phyloP scores from a whole-genome alignment of 1,140 invertebrate species.

The Scaptomyza hsui region DNA sequence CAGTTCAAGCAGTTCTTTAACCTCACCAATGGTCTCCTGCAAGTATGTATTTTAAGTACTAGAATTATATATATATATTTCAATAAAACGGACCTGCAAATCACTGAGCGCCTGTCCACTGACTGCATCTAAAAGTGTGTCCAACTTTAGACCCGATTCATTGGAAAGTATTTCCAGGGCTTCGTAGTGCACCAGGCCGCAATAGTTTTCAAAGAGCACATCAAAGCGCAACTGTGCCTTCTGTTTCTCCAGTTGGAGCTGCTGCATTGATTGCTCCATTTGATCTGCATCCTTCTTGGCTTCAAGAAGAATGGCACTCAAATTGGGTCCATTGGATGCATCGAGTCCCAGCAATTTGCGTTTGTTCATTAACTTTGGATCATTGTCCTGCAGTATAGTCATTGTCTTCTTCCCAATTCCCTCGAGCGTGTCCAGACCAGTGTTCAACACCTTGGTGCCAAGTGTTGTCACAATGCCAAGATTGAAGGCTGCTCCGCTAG shows the following conservation, averaged over 20 bases:
- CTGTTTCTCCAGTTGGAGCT: slow-evolving; percentile 86
- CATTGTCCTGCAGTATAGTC: slow-evolving; percentile 95
- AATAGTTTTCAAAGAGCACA: slow-evolving; percentile 93
- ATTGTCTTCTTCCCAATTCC: slow-evolving; percentile 97
- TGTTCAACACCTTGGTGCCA: slow-evolving; percentile 91
- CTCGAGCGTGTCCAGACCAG: slow-evolving; percentile 94
- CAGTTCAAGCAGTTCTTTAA: slow-evolving; percentile 91
- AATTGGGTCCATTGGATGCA: slow-evolving; percentile 85
- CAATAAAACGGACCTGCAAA: slow-evolving; percentile 80
- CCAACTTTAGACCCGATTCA: slow-evolving; percentile 91
- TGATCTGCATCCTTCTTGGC: slow-evolving; percentile 92
- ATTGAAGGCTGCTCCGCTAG: slow-evolving; percentile 50
- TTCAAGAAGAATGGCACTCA: slow-evolving; percentile 89
- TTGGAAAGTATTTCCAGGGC: slow-evolving; percentile 95
- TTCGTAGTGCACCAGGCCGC: slow-evolving; percentile 94
- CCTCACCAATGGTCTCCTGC: slow-evolving; percentile 90
- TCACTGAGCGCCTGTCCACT: slow-evolving; percentile 86
- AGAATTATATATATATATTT: not conserved
- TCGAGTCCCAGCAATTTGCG: slow-evolving; percentile 89
- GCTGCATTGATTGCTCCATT: slow-evolving; percentile 86
- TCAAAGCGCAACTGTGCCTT: slow-evolving; percentile 91
- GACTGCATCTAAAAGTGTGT: slow-evolving; percentile 86
- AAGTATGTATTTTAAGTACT: not conserved
- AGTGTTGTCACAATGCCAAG: slow-evolving; percentile 86
- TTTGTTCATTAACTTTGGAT: slow-evolving; percentile 93